Evolutionary conservation across 2,888 invertebrate genomes (phyloP).

Genomic region (Poecilus cupreus): DNA sequence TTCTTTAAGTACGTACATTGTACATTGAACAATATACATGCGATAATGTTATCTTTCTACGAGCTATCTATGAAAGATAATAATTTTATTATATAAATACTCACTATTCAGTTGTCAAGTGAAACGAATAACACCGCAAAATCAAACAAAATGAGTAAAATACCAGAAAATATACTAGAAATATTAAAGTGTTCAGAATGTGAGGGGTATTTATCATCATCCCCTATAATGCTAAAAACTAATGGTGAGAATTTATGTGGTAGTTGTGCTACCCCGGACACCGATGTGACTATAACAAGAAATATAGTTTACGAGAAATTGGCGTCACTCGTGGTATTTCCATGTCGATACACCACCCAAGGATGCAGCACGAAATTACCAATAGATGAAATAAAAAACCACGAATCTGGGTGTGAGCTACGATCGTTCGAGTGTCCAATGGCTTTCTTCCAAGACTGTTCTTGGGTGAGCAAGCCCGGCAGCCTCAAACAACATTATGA

Average conservation of each 20-base stretch:
- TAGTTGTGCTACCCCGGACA: not conserved
- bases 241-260: not conserved
- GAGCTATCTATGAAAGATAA: not conserved
- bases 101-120: not conserved
- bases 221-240: not conserved
- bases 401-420: not conserved
- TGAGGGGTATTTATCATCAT: not conserved
- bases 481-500: not conserved
- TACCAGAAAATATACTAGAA: constrained; percentile 20
- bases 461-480: not conserved
- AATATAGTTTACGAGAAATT: not conserved
- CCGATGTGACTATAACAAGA: not conserved
- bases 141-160: not conserved
- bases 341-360: constrained; percentile 24
- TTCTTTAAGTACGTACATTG: no score
- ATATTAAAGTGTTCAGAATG: not conserved
- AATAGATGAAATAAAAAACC: not conserved
- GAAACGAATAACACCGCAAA: not conserved
- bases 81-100: no score
- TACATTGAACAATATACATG: no score
- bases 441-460: not conserved
- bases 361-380: not conserved
- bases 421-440: not conserved
- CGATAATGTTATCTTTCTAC: no score
- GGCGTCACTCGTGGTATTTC: not conserved